phyloP scores from a whole-genome alignment of 2,113 vertebrate genomes.

The Sphaerodactylus townsendi region DNA sequence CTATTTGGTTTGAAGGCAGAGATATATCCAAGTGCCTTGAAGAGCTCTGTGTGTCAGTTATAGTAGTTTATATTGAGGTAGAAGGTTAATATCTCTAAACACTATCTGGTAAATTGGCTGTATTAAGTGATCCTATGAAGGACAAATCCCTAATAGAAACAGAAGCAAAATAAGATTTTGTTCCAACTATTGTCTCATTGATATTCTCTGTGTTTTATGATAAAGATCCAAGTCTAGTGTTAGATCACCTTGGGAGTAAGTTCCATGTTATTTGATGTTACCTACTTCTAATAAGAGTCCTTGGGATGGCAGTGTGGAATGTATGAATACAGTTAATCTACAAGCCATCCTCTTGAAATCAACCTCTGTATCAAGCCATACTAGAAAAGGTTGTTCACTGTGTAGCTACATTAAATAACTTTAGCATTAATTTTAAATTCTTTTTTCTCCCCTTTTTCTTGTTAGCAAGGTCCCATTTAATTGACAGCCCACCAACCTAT shows the following conservation, averaged over 20 bases:
- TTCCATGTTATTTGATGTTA: no score
- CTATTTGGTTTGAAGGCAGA: not conserved
- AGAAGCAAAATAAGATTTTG: no score
- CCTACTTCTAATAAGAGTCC: no score
- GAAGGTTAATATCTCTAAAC: not conserved
- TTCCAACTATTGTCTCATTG: no score
- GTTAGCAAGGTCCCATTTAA: conserved; percentile 89
- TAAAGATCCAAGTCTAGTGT: no score
- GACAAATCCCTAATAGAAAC: no score
- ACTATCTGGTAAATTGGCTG: not conserved
- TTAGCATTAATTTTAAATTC: not conserved
- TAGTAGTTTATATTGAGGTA: not conserved
- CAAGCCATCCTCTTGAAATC: not conserved
- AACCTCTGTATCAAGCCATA: not conserved
- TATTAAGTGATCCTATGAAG: no score
- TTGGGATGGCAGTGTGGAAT: no score
- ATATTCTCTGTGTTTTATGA: no score
- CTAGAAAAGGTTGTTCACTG: not conserved
- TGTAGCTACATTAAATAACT: not conserved
- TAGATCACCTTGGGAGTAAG: no score
- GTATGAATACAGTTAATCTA: not conserved
- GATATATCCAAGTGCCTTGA: not conserved
- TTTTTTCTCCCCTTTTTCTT: conserved; percentile 11
- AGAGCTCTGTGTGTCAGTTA: not conserved
- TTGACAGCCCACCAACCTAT: conserved; percentile 94